Evolutionary conservation across 2,888 invertebrate genomes (phyloP).

Genomic region (Trissoscelio sp.): DNA sequence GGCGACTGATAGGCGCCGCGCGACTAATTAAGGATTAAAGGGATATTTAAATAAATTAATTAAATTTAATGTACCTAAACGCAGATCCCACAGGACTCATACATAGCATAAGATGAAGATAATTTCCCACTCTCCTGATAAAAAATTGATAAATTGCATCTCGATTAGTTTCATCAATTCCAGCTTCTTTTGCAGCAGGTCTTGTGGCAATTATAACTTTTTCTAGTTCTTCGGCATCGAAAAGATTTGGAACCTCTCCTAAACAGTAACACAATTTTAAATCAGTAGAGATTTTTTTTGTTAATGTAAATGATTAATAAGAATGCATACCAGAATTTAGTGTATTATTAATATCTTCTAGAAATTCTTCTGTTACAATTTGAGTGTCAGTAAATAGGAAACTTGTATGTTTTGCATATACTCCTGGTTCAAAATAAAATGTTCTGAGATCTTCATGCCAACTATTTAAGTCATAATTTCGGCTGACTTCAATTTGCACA

Average conservation of each 20-base stretch:
- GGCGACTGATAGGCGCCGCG: no score
- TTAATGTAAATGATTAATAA: no score
- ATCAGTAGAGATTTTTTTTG: no score
- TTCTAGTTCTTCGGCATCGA: constrained; percentile 93
- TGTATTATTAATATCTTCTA: constrained; percentile 96
- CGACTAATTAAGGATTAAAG: no score
- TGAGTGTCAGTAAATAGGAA: constrained; percentile 96
- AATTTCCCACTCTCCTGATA: constrained; percentile 91
- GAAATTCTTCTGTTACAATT: constrained; percentile 94
- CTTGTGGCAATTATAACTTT: constrained; percentile 91
- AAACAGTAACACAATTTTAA: constrained; percentile 1
- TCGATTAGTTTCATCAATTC: constrained; percentile 87
- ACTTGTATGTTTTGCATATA: constrained; percentile 89
- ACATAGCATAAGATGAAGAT: constrained; percentile 93
- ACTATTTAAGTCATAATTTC: constrained; percentile 91
- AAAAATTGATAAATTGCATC: constrained; percentile 94
- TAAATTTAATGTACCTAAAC: constrained; percentile 87
- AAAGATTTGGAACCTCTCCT: constrained; percentile 96
- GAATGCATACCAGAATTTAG: constrained; percentile 94
- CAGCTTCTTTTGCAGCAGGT: constrained; percentile 88
- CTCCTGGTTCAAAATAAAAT: constrained; percentile 92
- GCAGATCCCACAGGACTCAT: constrained; percentile 96
- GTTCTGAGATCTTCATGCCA: constrained; percentile 94
- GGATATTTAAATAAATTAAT: no score
- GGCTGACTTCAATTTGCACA: constrained; percentile 93